Evolutionary conservation across 2,888 invertebrate species (phyloP).

Genomic region (Atethmia centrago): DNA sequence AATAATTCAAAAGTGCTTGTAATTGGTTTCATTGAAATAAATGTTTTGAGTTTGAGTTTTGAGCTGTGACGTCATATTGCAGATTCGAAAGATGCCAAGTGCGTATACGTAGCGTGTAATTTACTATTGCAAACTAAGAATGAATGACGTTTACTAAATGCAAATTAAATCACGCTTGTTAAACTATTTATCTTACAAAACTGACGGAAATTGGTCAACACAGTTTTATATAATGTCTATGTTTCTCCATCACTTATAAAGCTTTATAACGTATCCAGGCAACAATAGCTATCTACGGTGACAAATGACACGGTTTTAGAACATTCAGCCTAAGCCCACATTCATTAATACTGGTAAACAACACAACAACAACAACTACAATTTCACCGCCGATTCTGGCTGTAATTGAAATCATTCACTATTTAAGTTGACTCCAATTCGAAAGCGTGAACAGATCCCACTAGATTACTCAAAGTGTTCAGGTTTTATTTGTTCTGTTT

Average conservation of each 20-base stretch:
- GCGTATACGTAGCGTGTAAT: conserved; percentile 20
- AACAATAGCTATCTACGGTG: no score
- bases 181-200: not conserved
- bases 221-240: not conserved
- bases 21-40: no score
- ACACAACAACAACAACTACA: no score
- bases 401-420: not conserved
- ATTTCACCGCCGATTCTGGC: not conserved
- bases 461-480: conserved; percentile 28
- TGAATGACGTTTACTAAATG: not conserved
- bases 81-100: conserved; percentile 9
- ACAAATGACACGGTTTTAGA: no score
- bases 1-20: no score
- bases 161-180: not conserved
- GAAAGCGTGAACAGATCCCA: conserved; percentile 4
- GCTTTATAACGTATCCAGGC: no score
- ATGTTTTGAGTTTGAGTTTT: no score
- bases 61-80: no score
- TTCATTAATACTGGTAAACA: not conserved
- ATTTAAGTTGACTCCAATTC: conserved; percentile 14
- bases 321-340: not conserved
- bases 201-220: not conserved
- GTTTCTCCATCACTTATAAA: not conserved
- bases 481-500: conserved; percentile 33
- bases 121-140: conserved; percentile 1